Percentiles rank a stretch among this genome's conserved stretches.
Conservation (phyloP, 2,888 invertebrate species). For the Muscina levida region DNA sequence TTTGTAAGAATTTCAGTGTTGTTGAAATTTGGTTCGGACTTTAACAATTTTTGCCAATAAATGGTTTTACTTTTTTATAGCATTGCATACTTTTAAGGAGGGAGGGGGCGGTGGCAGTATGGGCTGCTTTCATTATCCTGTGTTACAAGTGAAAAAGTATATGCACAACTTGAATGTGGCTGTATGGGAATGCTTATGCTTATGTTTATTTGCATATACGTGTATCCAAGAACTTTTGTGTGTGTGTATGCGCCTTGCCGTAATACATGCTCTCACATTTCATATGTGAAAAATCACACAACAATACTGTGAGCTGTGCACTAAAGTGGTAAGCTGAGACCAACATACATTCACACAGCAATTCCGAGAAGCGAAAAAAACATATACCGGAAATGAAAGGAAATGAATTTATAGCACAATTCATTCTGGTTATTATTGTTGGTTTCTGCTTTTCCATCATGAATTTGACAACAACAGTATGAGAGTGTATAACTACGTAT, state of each 20-base stretch:
- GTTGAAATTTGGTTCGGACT: slow-evolving; percentile 43
- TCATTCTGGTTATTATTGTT: slow-evolving; percentile 38
- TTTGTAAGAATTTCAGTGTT: slow-evolving; percentile 22
- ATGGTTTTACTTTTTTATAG: slow-evolving; percentile 16
- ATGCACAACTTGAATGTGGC: too few species aligned
- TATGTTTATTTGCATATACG: too few species aligned
- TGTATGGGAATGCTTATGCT: too few species aligned
- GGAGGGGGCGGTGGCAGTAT: too few species aligned
- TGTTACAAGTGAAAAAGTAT: background rate
- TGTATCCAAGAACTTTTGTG: too few species aligned
- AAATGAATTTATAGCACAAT: slow-evolving; percentile 63
- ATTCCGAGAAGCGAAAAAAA: slow-evolving; percentile 13
- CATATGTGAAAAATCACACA: too few species aligned
- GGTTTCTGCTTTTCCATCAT: background rate
- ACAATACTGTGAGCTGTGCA: too few species aligned
- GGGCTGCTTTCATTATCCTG: background rate
- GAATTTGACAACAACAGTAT: too few species aligned
- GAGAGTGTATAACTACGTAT: too few species aligned
- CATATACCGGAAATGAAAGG: slow-evolving; percentile 57
- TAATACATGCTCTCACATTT: too few species aligned
- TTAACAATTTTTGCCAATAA: slow-evolving; percentile 30
- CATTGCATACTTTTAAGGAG: slow-evolving; percentile 34
- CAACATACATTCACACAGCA: background rate
- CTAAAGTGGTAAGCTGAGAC: too few species aligned
- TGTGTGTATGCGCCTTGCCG: slow-evolving; percentile 15